Evolutionary conservation across 2,113 vertebrate genomes (phyloP).

Genomic region (Chionomys nivalis): DNA sequence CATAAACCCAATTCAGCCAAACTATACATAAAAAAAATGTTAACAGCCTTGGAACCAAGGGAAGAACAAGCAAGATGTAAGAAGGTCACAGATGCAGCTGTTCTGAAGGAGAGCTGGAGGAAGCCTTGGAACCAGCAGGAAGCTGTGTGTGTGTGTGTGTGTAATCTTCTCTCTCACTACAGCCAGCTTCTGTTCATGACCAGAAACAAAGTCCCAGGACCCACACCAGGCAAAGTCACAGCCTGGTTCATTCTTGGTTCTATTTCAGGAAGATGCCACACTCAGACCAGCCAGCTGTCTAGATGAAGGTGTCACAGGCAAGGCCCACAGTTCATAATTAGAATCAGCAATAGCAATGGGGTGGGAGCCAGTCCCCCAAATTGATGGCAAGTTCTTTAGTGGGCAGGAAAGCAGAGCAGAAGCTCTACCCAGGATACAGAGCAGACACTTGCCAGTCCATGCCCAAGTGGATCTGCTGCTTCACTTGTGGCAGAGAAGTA

Average conservation of each 20-base stretch:
- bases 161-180: rapidly evolving
- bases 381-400: not conserved
- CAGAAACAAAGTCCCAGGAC: not conserved
- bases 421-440: not conserved
- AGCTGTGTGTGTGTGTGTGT: too few species aligned
- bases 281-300: not conserved
- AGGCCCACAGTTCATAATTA: not conserved
- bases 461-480: too few species aligned
- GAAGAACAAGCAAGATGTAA: not conserved
- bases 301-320: too few species aligned
- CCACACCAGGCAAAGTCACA: not conserved
- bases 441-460: too few species aligned
- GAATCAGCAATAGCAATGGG: not conserved
- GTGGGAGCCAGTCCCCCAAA: not conserved
- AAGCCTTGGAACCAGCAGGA: not conserved
- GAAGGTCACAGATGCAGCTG: not conserved
- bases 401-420: rapidly evolving
- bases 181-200: not conserved
- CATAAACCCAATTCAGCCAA: not conserved
- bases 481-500: not conserved
- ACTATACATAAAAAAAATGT: not conserved
- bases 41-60: not conserved
- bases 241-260: not conserved
- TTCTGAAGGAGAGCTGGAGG: not conserved
- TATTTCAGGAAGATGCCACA: not conserved